Evolutionary conservation across 2,888 invertebrate species (phyloP).

Genomic region (Hemithea aestivaria): DNA sequence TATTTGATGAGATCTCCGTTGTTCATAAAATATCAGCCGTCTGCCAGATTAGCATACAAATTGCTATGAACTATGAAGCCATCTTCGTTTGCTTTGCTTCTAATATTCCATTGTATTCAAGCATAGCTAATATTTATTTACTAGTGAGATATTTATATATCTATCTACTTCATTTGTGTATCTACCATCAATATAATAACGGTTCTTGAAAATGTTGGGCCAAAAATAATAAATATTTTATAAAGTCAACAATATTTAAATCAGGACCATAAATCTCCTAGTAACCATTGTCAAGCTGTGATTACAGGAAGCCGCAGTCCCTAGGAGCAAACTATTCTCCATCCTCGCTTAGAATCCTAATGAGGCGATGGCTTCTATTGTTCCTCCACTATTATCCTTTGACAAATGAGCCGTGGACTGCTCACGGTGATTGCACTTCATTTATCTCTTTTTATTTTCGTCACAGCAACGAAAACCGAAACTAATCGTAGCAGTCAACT

Average conservation of each 20-base stretch:
- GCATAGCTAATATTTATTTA: no score
- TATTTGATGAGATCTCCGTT: constrained; percentile 5
- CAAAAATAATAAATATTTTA: no score
- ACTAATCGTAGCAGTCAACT: constrained; percentile 9
- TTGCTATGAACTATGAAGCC: neutral
- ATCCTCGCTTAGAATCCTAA: constrained; percentile 15
- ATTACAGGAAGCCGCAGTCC: constrained; percentile 13
- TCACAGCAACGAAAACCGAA: constrained; percentile 5
- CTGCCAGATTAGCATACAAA: constrained; percentile 9
- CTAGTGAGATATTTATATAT: no score
- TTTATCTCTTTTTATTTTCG: constrained; percentile 11
- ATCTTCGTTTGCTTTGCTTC: no score
- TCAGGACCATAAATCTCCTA: neutral
- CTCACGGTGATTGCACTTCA: constrained; percentile 5
- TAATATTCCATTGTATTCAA: no score
- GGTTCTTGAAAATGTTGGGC: no score
- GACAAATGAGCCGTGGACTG: constrained; percentile 18
- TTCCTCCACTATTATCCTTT: constrained; percentile 19
- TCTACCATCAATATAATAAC: no score
- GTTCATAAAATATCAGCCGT: constrained; percentile 3
- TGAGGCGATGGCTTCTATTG: constrained; percentile 23
- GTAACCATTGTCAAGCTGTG: constrained; percentile 1
- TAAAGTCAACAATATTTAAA: no score
- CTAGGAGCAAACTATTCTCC: constrained; percentile 7
- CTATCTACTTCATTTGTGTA: no score